phyloP scores from a whole-genome alignment of 2,888 invertebrate genomes.

The Apotomis betuletana region DNA sequence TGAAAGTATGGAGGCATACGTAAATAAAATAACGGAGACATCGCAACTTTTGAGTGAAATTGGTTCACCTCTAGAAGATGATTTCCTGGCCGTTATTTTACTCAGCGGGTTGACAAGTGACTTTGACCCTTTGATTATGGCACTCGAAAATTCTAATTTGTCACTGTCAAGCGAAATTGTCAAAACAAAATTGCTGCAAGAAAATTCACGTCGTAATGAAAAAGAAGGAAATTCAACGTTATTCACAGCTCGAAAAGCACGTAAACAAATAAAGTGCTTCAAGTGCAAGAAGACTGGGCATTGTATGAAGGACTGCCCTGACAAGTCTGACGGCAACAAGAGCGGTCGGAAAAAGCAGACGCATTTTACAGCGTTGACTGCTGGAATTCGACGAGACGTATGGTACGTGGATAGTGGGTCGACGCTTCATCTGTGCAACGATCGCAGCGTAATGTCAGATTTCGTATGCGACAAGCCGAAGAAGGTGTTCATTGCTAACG shows the following conservation, averaged over 20 bases:
- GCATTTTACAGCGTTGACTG: neutral
- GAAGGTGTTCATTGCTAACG: neutral
- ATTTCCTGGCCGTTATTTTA: constrained; percentile 44
- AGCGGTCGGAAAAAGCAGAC: neutral
- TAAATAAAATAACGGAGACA: constrained; percentile 23
- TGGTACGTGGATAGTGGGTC: neutral
- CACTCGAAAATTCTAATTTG: constrained; percentile 41
- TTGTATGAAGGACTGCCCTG: neutral
- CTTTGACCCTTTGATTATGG: constrained; percentile 48
- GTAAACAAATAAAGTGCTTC: neutral
- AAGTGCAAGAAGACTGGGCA: neutral
- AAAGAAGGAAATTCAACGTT: neutral
- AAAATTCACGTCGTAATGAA: neutral
- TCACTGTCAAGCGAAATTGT: constrained; percentile 11
- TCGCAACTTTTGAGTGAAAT: constrained; percentile 43
- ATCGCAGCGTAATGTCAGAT: neutral
- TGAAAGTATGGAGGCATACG: constrained; percentile 20
- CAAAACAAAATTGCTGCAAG: constrained; percentile 1
- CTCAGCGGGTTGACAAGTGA: constrained; percentile 43
- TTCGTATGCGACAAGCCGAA: neutral
- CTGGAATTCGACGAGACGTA: neutral
- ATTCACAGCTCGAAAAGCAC: neutral
- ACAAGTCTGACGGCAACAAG: neutral
- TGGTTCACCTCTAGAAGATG: constrained; percentile 43
- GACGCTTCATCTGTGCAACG: neutral